These are phyloP conservation scores for Nothocercus julius DNA, from an alignment of 2,113 vertebrate species.

Conservation along the genomic window DNA sequence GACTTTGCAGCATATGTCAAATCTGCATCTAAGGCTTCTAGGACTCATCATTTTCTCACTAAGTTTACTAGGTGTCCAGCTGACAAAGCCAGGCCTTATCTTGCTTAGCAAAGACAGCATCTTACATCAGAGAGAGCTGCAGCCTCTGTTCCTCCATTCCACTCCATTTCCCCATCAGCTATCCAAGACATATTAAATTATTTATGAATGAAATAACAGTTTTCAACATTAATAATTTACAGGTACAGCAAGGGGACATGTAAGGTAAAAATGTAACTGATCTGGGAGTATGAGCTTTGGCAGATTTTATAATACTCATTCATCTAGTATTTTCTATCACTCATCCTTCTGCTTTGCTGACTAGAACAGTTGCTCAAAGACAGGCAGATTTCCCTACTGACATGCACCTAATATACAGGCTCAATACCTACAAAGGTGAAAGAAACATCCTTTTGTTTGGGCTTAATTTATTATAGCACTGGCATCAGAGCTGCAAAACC, in stretches of 20 bases:
- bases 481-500: background rate
- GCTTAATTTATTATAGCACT: constrained; percentile 11
- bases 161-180: constrained; percentile 57
- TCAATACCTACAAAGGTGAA: background rate
- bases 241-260: constrained; percentile 70
- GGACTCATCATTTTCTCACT: background rate
- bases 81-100: background rate
- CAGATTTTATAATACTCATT: constrained; percentile 77
- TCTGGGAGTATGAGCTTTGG: constrained; percentile 69
- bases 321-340: constrained; percentile 70
- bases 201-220: constrained; percentile 85
- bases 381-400: constrained; percentile 15
- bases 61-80: background rate
- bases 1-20: background rate
- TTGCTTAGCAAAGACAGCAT: background rate
- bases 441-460: constrained; percentile 10
- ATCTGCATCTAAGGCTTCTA: background rate
- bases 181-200: constrained; percentile 79
- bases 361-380: background rate
- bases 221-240: constrained; percentile 86
- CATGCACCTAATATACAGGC: background rate
- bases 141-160: constrained; percentile 2
- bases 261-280: constrained; percentile 79
- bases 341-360: constrained; percentile 62
- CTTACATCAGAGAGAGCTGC: background rate